A percentile compares a stretch with the other conserved stretches of the same genome.
Conservation (phyloP, 2,113 vertebrate genomes). For the Rhinopomastus cyanomelas region DNA sequence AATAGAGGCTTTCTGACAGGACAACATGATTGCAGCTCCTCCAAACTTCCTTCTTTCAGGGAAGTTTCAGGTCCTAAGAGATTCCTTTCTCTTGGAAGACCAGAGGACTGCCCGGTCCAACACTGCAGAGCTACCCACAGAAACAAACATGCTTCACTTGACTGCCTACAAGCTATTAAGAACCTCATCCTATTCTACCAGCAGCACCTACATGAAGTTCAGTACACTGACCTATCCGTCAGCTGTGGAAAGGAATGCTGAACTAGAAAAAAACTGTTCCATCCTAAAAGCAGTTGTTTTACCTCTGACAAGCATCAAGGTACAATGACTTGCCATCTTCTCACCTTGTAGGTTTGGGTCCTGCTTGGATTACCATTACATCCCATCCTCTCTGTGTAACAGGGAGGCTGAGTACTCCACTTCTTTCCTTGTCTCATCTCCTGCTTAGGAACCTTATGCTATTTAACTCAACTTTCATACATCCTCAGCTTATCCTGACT, state of each 20-base stretch:
- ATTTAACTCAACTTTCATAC: background rate
- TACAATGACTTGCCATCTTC: background rate
- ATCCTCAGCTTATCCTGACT: background rate
- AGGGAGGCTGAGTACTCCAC: background rate
- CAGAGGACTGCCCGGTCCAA: background rate
- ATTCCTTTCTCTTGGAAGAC: background rate
- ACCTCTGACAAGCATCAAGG: background rate
- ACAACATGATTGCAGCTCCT: background rate
- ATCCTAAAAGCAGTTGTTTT: background rate
- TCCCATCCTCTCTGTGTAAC: background rate
- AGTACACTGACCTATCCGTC: background rate
- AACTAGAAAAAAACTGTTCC: background rate
- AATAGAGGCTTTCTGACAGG: background rate
- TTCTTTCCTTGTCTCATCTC: background rate
- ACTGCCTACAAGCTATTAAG: background rate
- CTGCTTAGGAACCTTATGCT: background rate
- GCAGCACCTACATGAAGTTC: background rate
- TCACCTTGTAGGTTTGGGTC: background rate
- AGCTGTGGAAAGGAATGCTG: background rate
- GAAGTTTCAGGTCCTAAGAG: background rate
- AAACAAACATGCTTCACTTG: background rate
- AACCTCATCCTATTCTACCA: background rate
- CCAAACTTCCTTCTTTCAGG: background rate
- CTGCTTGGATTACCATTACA: background rate
- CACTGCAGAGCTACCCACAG: rapidly evolving